phyloP scores from a whole-genome alignment of 2,113 vertebrate genomes.

The Saiga tatarica region DNA sequence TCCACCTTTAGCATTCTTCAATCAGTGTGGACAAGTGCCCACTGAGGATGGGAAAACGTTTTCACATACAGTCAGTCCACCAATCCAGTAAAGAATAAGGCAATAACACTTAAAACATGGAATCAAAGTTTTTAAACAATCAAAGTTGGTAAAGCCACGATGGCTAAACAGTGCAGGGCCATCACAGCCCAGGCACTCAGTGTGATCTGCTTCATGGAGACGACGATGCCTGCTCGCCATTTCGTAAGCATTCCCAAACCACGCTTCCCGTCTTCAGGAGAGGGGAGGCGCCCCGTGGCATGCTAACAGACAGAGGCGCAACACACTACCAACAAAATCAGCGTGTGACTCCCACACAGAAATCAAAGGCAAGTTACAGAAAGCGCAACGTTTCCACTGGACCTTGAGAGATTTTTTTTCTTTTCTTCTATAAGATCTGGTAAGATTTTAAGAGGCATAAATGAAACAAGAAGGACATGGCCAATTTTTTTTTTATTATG shows the following conservation, averaged over 20 bases:
- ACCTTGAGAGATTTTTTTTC: not conserved
- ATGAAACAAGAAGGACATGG: not conserved
- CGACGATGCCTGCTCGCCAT: not conserved
- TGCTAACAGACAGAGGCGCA: not conserved
- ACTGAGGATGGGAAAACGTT: not conserved
- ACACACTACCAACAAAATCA: not conserved
- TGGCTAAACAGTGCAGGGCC: not conserved
- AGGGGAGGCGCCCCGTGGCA: not conserved
- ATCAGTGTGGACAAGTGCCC: not conserved
- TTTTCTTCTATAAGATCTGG: not conserved
- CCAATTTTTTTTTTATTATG: not conserved
- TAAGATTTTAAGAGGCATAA: not conserved
- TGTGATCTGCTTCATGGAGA: not conserved
- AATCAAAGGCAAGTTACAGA: not conserved
- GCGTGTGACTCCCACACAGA: not conserved
- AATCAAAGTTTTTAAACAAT: not conserved
- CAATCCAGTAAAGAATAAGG: not conserved
- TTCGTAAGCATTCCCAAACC: not conserved
- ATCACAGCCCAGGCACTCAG: not conserved
- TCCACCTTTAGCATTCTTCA: not conserved
- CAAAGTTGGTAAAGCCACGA: not conserved
- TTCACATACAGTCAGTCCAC: not conserved
- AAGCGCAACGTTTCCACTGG: not conserved
- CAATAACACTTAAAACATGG: not conserved
- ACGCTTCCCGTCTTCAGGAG: not conserved